Evolutionary conservation across 2,113 vertebrate genomes (phyloP).

Genomic region (Leptobrachium leishanense): DNA sequence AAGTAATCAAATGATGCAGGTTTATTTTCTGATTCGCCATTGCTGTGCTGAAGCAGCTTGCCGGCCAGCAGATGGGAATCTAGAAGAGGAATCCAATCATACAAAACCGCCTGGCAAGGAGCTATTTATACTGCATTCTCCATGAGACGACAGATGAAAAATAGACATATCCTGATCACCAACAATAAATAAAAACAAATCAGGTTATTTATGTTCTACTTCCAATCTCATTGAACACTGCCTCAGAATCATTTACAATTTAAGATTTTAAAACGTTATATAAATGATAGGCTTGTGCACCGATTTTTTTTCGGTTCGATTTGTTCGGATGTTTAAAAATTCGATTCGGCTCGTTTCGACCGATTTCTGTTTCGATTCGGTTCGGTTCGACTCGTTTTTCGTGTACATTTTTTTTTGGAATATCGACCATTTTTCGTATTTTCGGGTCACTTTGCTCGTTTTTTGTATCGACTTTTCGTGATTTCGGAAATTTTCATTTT

Average conservation of each 20-base stretch:
- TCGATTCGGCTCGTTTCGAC: too few species aligned
- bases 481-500: too few species aligned
- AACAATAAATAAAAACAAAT: too few species aligned
- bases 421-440: too few species aligned
- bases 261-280: background rate
- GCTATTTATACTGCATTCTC: constrained; percentile 6
- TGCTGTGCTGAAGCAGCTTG: background rate
- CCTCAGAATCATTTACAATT: background rate
- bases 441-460: too few species aligned
- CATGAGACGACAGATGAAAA: constrained; percentile 1
- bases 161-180: background rate
- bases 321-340: too few species aligned
- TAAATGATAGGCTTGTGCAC: too few species aligned
- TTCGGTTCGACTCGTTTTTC: too few species aligned
- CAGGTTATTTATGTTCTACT: background rate
- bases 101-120: background rate
- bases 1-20: background rate
- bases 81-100: constrained; percentile 1
- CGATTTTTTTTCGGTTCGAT: too few species aligned
- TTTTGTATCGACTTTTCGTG: too few species aligned
- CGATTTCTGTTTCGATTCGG: too few species aligned
- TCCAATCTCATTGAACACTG: background rate
- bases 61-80: constrained; percentile 1
- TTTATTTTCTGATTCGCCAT: background rate
- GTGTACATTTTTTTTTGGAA: too few species aligned